phyloP scores from a whole-genome alignment of 2,113 vertebrate species.

The Uria lomvia region DNA sequence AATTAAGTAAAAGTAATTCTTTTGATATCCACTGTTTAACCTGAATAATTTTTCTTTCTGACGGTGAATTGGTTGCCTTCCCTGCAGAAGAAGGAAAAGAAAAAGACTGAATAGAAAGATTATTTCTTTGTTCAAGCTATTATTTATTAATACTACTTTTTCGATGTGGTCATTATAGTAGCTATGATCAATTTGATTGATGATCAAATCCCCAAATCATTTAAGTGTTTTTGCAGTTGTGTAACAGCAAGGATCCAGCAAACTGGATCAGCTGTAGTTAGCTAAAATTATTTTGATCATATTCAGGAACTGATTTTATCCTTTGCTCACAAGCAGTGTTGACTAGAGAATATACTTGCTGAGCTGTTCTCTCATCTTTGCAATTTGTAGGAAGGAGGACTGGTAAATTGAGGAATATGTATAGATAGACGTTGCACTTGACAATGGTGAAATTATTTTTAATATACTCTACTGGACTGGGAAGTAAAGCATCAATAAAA shows the following conservation, averaged over 20 bases:
- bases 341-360: background rate
- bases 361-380: background rate
- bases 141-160: background rate
- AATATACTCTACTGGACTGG: background rate
- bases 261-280: background rate
- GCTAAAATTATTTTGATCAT: background rate
- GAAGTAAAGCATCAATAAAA: constrained; percentile 10
- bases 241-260: background rate
- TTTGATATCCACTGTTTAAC: background rate
- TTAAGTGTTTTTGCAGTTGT: background rate
- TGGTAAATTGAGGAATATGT: background rate
- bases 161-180: background rate
- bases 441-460: constrained; percentile 30
- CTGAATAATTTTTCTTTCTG: background rate
- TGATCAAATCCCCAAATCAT: background rate
- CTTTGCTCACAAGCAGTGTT: background rate
- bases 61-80: background rate
- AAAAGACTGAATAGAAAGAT: background rate
- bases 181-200: background rate
- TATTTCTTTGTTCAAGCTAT: background rate
- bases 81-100: background rate
- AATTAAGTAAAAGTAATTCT: background rate
- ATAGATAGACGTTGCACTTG: background rate
- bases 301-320: background rate
- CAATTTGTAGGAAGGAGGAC: background rate